Conservation (phyloP, 2,113 vertebrate species). For the Phyllostomus discolor region DNA sequence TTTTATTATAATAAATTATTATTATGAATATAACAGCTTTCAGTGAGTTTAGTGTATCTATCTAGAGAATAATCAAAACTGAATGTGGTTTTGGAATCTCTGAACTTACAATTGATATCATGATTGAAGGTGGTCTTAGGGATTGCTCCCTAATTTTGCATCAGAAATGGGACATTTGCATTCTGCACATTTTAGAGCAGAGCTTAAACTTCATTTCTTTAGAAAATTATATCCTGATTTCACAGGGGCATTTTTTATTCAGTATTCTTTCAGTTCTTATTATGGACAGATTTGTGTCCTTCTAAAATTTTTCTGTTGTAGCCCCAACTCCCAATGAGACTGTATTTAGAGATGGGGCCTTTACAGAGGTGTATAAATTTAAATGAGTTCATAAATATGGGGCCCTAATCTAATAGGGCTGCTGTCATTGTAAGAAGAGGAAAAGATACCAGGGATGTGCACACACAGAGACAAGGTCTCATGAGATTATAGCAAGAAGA, state of each 20-base stretch:
- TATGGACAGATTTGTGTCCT: neutral
- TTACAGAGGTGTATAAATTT: neutral
- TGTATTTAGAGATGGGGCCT: neutral
- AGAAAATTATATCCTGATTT: neutral
- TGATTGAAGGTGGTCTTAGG: neutral
- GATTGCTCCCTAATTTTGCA: neutral
- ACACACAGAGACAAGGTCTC: neutral
- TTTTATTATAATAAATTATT: neutral
- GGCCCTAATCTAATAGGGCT: neutral
- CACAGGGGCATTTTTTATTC: neutral
- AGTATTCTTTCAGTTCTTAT: neutral
- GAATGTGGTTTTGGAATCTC: neutral
- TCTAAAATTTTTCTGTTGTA: neutral
- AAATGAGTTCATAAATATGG: neutral
- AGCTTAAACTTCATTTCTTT: neutral
- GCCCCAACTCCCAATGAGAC: neutral
- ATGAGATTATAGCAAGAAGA: neutral
- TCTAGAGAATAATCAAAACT: neutral
- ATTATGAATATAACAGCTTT: neutral
- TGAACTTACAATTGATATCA: neutral
- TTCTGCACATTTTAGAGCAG: neutral
- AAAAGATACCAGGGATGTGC: neutral
- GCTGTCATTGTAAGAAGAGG: neutral
- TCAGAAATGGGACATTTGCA: neutral
- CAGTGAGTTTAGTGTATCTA: neutral